Conservation (phyloP, 2,797 vertebrate species). For the Lepilemur septentrionalis region DNA sequence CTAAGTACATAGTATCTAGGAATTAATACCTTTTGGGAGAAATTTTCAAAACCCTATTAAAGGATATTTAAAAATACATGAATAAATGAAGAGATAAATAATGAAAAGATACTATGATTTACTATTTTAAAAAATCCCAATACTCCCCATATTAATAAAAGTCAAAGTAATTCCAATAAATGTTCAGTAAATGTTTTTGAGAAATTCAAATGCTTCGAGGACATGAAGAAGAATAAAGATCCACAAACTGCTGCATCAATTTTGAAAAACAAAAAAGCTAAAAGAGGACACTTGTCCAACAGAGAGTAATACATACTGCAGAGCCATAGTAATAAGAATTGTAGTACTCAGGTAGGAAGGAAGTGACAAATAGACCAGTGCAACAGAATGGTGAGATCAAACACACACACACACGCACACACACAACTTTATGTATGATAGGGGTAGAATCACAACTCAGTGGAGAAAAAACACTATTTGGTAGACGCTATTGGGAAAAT, state of each 20-base stretch:
- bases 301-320: background rate
- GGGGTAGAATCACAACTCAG: background rate
- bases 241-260: background rate
- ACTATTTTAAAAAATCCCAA: background rate
- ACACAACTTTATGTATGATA: background rate
- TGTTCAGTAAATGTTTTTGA: background rate
- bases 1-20: background rate
- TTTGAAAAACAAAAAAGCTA: conserved; percentile 25
- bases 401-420: background rate
- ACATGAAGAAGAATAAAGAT: background rate
- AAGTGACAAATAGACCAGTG: background rate
- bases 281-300: background rate
- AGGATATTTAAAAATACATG: background rate
- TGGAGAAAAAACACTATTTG: background rate
- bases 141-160: conserved; percentile 27
- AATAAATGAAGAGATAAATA: conserved; percentile 9
- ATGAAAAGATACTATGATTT: background rate
- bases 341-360: background rate
- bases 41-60: background rate
- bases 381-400: background rate
- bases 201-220: background rate
- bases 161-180: background rate
- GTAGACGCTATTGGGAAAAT: background rate
- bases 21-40: background rate
- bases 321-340: background rate